phyloP scores from a whole-genome alignment of 2,888 invertebrate species.

The Chrysolina haemoptera region DNA sequence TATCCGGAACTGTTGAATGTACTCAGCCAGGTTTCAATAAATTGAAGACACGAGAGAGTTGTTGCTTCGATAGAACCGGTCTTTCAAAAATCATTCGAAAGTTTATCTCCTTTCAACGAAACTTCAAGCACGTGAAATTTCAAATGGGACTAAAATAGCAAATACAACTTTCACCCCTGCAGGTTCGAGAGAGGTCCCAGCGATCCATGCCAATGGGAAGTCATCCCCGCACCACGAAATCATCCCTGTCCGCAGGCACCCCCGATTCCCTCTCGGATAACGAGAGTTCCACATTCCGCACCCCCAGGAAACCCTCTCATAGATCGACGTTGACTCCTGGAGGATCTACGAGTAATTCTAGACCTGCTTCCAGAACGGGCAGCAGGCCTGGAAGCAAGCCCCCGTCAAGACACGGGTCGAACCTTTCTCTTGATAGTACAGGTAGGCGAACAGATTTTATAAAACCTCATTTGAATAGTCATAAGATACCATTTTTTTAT shows the following conservation, averaged over 20 bases:
- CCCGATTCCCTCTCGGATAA: conserved; percentile 92
- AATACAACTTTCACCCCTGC: conserved; percentile 13
- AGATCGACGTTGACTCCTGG: conserved; percentile 84
- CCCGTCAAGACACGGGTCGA: conserved; percentile 94
- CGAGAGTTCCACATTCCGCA: conserved; percentile 81
- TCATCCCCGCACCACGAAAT: conserved; percentile 79
- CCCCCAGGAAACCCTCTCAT: conserved; percentile 78
- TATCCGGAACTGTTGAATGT: too few relatives aligned
- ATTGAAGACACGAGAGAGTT: too few relatives aligned
- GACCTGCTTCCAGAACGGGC: conserved; percentile 89
- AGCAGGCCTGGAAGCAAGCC: conserved; percentile 92
- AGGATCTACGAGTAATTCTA: conserved; percentile 80
- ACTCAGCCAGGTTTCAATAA: too few relatives aligned
- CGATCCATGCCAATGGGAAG: conserved; percentile 90
- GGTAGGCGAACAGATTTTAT: conserved; percentile 70
- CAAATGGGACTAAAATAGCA: not conserved
- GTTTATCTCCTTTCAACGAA: not conserved
- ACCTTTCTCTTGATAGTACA: conserved; percentile 90
- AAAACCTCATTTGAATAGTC: too few relatives aligned
- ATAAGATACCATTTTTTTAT: too few relatives aligned
- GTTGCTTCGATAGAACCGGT: too few relatives aligned
- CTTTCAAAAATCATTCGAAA: too few relatives aligned
- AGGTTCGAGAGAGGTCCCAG: conserved; percentile 94
- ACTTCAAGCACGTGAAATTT: not conserved
- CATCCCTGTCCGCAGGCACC: conserved; percentile 88